A percentile compares a stretch with the other conserved stretches of the same genome.
Evolutionary conservation across 2,113 vertebrate species (phyloP).

Genomic region (Ahaetulla prasina): DNA sequence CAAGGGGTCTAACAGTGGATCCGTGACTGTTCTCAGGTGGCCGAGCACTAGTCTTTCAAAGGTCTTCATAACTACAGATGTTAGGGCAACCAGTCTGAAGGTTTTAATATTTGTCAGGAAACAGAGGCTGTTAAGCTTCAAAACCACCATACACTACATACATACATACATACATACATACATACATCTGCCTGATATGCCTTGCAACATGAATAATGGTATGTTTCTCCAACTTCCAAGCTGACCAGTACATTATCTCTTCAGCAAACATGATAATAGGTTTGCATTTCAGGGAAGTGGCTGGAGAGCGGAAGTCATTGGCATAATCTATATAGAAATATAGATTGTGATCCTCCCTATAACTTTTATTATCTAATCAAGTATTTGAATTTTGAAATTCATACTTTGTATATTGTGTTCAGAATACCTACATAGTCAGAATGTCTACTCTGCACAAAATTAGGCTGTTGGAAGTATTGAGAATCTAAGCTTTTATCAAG

Average conservation of each 20-base stretch:
- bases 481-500: background rate
- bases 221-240: background rate
- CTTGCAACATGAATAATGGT: background rate
- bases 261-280: background rate
- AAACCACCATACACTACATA: background rate
- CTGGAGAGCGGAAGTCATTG: background rate
- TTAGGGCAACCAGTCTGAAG: too few relatives aligned
- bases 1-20: too few relatives aligned
- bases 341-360: background rate
- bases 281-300: background rate
- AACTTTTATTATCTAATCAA: background rate
- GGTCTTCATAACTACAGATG: too few relatives aligned
- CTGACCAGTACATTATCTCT: background rate
- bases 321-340: background rate
- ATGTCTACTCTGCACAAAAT: background rate
- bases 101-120: background rate
- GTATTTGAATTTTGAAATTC: background rate
- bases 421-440: background rate
- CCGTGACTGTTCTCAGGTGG: too few relatives aligned
- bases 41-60: too few relatives aligned
- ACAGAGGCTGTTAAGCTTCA: background rate
- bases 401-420: background rate
- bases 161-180: background rate
- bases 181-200: background rate
- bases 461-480: background rate